A percentile compares a stretch with the other conserved stretches of the same genome.
These are phyloP conservation scores for Zosterops pallidus DNA, from an alignment of 2,113 vertebrate species.

Conservation along the genomic window DNA sequence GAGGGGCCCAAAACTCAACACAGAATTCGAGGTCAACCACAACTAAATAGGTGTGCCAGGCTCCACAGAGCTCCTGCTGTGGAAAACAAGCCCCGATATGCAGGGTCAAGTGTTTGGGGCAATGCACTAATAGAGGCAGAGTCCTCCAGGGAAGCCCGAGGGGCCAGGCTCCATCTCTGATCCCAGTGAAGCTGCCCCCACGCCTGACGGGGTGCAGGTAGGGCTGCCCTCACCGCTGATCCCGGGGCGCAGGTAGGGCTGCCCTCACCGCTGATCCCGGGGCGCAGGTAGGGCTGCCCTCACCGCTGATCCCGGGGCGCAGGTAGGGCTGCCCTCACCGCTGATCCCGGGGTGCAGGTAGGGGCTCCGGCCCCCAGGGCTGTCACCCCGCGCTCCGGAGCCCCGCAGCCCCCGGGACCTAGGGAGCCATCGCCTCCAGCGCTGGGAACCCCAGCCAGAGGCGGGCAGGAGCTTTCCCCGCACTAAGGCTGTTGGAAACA, in stretches of 20 bases:
- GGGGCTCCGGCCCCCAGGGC: background rate
- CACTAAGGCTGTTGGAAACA: background rate
- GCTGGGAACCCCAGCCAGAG: background rate
- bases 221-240: rapidly evolving
- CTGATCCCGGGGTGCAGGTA: background rate
- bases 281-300: too few relatives aligned
- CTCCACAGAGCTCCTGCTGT: background rate
- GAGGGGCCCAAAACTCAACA: background rate
- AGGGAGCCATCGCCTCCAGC: background rate
- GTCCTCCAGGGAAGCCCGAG: background rate
- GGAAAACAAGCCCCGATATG: rapidly evolving
- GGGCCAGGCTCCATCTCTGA: background rate
- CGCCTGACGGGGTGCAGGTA: background rate
- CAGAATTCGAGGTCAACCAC: background rate
- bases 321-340: background rate
- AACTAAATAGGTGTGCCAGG: rapidly evolving
- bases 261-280: too few relatives aligned
- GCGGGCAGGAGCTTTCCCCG: background rate
- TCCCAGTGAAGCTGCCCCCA: background rate
- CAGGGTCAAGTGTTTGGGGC: too few relatives aligned
- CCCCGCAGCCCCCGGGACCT: background rate
- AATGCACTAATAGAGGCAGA: background rate
- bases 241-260: too few relatives aligned
- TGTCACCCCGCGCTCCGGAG: background rate
- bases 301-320: too few relatives aligned